These are phyloP conservation scores for Sisor rabdophorus DNA, from an alignment of 2,113 vertebrate species.

Conservation along the genomic window DNA sequence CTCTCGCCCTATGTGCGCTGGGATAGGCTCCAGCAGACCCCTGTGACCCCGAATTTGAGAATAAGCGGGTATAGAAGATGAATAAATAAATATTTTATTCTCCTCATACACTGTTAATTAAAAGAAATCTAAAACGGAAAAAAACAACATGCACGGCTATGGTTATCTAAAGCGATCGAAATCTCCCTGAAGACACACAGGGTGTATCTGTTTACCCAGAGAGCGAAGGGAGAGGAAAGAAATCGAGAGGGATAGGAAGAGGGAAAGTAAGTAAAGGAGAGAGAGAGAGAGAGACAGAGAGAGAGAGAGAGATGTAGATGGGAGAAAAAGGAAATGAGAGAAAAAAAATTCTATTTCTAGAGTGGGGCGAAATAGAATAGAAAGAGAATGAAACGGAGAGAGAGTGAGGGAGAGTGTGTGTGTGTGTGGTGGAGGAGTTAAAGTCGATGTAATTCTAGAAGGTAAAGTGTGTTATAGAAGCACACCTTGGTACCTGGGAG, in stretches of 20 bases:
- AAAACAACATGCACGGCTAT: not conserved
- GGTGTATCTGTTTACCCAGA: constrained; percentile 51
- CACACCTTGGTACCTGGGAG: not conserved
- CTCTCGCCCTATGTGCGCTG: no score
- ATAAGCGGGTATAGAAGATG: no score
- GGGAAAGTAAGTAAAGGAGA: not conserved
- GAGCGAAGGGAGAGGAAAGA: constrained; percentile 3
- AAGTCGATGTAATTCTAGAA: constrained; percentile 32
- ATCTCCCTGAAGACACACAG: constrained; percentile 32
- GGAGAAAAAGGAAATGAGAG: constrained; percentile 3
- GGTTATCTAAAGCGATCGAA: not conserved
- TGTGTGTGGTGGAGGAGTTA: constrained; percentile 41
- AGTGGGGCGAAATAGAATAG: not conserved
- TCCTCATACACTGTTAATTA: not conserved
- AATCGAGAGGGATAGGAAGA: not conserved
- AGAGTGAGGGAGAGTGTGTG: no score
- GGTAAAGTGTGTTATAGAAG: constrained; percentile 27
- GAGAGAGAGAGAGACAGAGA: not conserved
- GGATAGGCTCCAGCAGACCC: no score
- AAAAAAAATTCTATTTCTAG: not conserved
- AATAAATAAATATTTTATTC: not conserved
- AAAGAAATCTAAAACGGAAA: not conserved
- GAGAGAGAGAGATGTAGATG: not conserved
- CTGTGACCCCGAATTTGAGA: no score
- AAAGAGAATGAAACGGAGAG: constrained; percentile 16